Evolutionary conservation across 2,113 vertebrate genomes (phyloP), one percentile per base, ranked within the genome.

Genomic region (Acrocephalus arundinaceus): DNA sequence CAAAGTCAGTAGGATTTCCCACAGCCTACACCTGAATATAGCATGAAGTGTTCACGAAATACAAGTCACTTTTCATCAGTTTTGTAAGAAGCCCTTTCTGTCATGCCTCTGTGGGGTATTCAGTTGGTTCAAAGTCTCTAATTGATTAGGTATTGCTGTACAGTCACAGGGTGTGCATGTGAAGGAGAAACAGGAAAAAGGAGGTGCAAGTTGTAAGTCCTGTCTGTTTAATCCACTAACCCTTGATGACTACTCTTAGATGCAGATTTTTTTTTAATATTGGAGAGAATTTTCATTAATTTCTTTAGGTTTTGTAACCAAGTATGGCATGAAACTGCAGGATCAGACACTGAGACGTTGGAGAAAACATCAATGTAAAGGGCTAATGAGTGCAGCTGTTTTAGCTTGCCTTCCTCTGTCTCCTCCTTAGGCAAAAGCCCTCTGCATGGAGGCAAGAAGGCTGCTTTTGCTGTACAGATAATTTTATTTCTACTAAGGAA

Each of bases 161-260:
- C 10, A 31, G 9, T 51, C 55, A 63, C 0, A 0, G 9, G 25
- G 10, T 52, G 28, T 63, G 27, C 37, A 35, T 1, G 0, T 13
- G 30, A 45, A 65, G 51, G 10, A 54, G 21, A 58, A 92, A 73
- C 0, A 3, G 9, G 24, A 37, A 92, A 55, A 81, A 91, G 21
- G 8, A 72, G 14, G 12, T 41, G 2, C 1, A 8, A 71, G 16
- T 10, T 73, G 0, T 41, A 67, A 27, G 2, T 33, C 10, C 14
- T 45, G 4, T 33, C 51, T 52, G 6, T 57, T 75, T 61, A 85
- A 68, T 41, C 13, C 54, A 37, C 15, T 79, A 21, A 39, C 2
- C 4, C 41, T 54, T 77, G 39, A 61, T 39, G 7, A 62, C 18
- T 45, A 33, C 12, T 20, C 16, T 74, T 62, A 71, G 57, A 83